phyloP scores from a whole-genome alignment of 2,888 invertebrate genomes.

The Ormyrus labotus region DNA sequence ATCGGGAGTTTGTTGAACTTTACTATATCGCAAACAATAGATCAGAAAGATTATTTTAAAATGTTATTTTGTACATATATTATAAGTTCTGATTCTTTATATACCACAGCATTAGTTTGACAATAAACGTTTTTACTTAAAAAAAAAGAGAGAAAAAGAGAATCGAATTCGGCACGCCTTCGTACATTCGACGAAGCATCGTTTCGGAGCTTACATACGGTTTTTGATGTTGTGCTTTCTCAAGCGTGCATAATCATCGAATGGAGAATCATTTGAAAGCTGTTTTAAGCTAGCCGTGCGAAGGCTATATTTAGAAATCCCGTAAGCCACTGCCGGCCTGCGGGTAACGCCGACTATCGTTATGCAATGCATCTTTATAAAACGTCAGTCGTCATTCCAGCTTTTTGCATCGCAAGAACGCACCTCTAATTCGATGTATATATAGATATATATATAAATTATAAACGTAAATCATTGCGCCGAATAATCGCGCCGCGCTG shows the following conservation, averaged over 20 bases:
- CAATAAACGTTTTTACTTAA: constrained; percentile 55
- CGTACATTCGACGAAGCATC: not conserved
- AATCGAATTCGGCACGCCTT: constrained; percentile 2
- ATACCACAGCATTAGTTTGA: constrained; percentile 49
- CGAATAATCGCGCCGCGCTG: constrained; percentile 13
- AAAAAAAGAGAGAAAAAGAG: constrained; percentile 15
- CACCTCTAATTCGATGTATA: constrained; percentile 42
- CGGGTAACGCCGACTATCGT: constrained; percentile 13
- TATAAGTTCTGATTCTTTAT: constrained; percentile 50
- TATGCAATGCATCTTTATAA: constrained; percentile 53
- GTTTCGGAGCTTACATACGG: constrained; percentile 30
- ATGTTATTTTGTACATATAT: constrained; percentile 54
- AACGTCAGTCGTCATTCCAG: constrained; percentile 49
- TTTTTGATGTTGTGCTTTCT: constrained; percentile 25
- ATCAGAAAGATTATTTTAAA: constrained; percentile 45
- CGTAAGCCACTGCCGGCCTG: constrained; percentile 16
- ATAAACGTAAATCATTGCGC: constrained; percentile 10
- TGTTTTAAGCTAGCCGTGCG: constrained; percentile 43
- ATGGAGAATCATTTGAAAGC: constrained; percentile 48
- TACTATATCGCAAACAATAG: constrained; percentile 33
- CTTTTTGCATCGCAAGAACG: constrained; percentile 26
- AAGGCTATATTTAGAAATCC: constrained; percentile 56
- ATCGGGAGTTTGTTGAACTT: constrained; percentile 46
- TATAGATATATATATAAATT: constrained; percentile 9
- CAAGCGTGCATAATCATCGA: constrained; percentile 45